A percentile compares a stretch with the other conserved stretches of the same genome.
Conservation (phyloP, 2,888 invertebrate genomes). For the Amphipyra tragopoginis region DNA sequence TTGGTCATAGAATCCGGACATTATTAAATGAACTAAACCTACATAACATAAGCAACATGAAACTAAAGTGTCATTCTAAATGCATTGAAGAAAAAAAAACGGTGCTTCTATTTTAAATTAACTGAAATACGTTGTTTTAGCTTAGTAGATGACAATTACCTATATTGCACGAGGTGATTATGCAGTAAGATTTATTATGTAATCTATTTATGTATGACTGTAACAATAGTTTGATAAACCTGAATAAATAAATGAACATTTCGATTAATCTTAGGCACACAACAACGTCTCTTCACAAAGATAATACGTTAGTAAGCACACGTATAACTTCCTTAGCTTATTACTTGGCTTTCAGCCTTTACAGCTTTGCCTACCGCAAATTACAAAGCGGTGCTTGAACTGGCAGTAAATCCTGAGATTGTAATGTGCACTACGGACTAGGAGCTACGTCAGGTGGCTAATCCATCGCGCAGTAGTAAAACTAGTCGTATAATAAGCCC, state of each 20-base stretch:
- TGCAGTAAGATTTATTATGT: too few relatives aligned
- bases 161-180: too few relatives aligned
- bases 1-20: too few relatives aligned
- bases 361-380: conserved; percentile 42
- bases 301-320: neutral
- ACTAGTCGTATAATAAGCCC: conserved; percentile 12
- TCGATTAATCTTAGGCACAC: neutral
- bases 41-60: too few relatives aligned
- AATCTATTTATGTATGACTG: too few relatives aligned
- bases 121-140: too few relatives aligned
- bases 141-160: too few relatives aligned
- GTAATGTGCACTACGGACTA: conserved; percentile 30
- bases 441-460: conserved; percentile 26
- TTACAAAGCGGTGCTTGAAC: conserved; percentile 46
- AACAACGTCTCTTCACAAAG: conserved; percentile 19
- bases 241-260: neutral
- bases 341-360: conserved; percentile 44
- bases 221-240: too few relatives aligned
- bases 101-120: too few relatives aligned
- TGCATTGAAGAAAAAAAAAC: too few relatives aligned
- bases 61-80: too few relatives aligned
- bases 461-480: conserved; percentile 25
- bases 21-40: too few relatives aligned
- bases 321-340: conserved; percentile 32
- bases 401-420: conserved; percentile 36